Percentiles rank a stretch among this genome's conserved stretches.
phyloP scores from a whole-genome alignment of 2,888 invertebrate genomes.

The Norana najaformis region DNA sequence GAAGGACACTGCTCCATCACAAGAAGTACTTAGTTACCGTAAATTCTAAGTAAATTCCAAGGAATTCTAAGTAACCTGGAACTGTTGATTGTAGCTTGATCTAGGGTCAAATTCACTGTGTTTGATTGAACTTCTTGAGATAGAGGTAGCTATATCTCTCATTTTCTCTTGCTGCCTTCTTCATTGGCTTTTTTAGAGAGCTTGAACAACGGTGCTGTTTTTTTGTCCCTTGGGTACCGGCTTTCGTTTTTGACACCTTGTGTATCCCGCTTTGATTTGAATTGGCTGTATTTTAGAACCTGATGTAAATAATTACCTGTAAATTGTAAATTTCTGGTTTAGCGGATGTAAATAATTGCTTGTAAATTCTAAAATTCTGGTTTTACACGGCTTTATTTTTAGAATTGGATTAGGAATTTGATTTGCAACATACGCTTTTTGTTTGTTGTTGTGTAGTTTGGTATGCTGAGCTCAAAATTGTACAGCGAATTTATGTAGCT shows the following conservation, averaged over 20 bases:
- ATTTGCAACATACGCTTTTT: too few relatives aligned
- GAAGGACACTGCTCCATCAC: too few relatives aligned
- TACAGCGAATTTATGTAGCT: too few relatives aligned
- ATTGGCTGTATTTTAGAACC: not conserved
- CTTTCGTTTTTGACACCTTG: not conserved
- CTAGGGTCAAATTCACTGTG: not conserved
- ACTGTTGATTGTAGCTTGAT: not conserved
- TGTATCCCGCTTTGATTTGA: not conserved
- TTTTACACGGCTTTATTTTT: too few relatives aligned
- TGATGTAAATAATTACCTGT: slow-evolving; percentile 5
- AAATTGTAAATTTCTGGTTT: not conserved
- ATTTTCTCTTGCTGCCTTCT: not conserved
- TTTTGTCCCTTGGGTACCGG: not conserved
- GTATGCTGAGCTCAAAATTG: not conserved
- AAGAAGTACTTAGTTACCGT: not conserved
- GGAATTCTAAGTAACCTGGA: not conserved
- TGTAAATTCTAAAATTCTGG: not conserved
- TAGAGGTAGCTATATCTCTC: slow-evolving; percentile 14
- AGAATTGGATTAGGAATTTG: too few relatives aligned
- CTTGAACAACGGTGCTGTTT: not conserved
- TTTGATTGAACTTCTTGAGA: slow-evolving; percentile 19
- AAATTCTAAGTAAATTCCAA: not conserved
- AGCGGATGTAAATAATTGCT: not conserved
- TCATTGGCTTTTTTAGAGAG: not conserved
- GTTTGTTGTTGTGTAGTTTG: too few relatives aligned